A percentile compares a stretch with the other conserved stretches of the same genome.
phyloP scores from a whole-genome alignment of 1,140 invertebrate species.

The Drosophila mojavensis region DNA sequence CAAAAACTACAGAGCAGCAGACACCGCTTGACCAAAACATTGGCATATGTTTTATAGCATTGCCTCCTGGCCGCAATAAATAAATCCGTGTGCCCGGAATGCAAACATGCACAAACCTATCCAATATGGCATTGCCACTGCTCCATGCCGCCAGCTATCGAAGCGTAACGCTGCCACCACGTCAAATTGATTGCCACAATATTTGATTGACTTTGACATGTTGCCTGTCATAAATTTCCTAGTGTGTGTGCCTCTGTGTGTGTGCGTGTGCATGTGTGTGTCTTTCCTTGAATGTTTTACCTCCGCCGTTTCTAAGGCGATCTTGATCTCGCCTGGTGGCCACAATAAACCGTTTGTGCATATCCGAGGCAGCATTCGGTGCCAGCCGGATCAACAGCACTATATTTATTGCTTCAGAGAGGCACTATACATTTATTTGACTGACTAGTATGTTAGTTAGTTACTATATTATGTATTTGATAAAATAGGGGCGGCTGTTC shows the following conservation, averaged over 20 bases:
- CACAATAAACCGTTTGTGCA: slow-evolving; percentile 42
- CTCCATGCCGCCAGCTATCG: slow-evolving; percentile 41
- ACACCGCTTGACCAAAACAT: slow-evolving; percentile 40
- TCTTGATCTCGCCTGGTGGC: slow-evolving; percentile 43
- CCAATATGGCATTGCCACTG: slow-evolving; percentile 2
- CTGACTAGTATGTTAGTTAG: no score
- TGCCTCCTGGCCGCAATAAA: slow-evolving; percentile 65
- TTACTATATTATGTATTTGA: no score
- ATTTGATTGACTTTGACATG: slow-evolving; percentile 84
- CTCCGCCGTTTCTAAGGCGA: slow-evolving; percentile 22
- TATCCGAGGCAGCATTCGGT: slow-evolving; percentile 21
- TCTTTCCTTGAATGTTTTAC: slow-evolving; percentile 16
- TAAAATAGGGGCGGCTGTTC: no score
- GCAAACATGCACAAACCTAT: slow-evolving; percentile 7
- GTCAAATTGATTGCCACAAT: slow-evolving; percentile 82
- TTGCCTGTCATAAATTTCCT: slow-evolving; percentile 78
- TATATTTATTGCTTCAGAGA: not conserved
- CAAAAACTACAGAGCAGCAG: not conserved
- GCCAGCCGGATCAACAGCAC: not conserved
- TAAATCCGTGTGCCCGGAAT: slow-evolving; percentile 55
- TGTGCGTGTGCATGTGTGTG: no score
- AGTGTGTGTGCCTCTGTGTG: slow-evolving; percentile 4
- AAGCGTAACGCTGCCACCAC: slow-evolving; percentile 70
- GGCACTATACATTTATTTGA: no score
- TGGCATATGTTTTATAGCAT: slow-evolving; percentile 75